phyloP scores from a whole-genome alignment of 1,140 invertebrate species.

The Aphidius gifuensis region DNA sequence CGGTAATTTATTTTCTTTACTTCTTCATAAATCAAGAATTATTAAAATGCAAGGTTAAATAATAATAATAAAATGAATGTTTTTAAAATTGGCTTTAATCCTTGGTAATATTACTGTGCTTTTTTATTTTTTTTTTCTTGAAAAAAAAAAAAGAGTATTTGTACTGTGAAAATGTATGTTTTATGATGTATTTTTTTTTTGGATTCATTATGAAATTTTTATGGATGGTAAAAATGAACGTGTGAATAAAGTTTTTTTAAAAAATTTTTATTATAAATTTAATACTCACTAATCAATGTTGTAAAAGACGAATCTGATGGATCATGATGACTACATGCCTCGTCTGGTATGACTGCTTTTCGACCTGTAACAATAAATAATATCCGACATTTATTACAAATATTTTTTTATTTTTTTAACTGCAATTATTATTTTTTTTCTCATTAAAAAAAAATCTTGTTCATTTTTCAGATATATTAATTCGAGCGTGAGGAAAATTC shows the following conservation, averaged over 20 bases:
- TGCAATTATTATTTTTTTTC: no score
- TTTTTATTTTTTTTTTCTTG: no score
- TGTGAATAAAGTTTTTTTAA: background rate
- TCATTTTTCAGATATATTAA: no score
- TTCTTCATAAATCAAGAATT: conserved; percentile 29
- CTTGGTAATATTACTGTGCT: no score
- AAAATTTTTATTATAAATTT: conserved; percentile 21
- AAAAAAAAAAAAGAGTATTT: background rate
- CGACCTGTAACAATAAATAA: conserved; percentile 36
- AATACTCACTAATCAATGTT: conserved; percentile 79
- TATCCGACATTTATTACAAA: background rate
- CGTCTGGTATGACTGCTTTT: conserved; percentile 58
- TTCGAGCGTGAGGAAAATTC: no score
- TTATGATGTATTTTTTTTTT: conserved; percentile 6
- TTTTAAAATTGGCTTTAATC: no score
- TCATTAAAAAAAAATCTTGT: no score
- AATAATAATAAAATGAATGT: background rate
- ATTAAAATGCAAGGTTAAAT: conserved; percentile 16
- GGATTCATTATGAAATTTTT: conserved; percentile 2
- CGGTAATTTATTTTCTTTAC: conserved; percentile 25
- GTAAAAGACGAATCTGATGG: conserved; percentile 68
- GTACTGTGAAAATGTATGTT: background rate
- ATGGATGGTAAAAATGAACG: background rate
- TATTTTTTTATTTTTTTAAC: no score
- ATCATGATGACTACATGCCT: conserved; percentile 58